Evolutionary conservation across 2,113 vertebrate genomes (phyloP).

Genomic region (Orycteropus afer): DNA sequence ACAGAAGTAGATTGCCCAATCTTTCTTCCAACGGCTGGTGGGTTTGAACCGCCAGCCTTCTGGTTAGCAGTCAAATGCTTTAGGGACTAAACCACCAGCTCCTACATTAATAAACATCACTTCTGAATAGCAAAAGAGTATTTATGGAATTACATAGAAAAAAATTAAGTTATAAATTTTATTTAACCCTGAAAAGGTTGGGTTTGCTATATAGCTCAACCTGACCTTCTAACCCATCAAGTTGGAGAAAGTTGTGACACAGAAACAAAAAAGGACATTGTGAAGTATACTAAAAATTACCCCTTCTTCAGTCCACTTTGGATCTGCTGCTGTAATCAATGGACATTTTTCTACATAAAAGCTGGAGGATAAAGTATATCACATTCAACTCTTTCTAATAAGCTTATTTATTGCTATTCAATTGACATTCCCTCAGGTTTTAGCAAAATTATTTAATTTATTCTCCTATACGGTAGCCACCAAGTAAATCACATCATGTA

Average conservation of each 20-base stretch:
- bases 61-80: too few species aligned
- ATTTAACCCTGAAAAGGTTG: not conserved
- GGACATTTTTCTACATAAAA: constrained; percentile 45
- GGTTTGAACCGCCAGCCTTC: too few species aligned
- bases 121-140: constrained; percentile 6
- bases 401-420: constrained; percentile 72
- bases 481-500: constrained; percentile 58
- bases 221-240: not conserved
- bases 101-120: not conserved
- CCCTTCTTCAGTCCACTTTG: not conserved
- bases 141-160: not conserved
- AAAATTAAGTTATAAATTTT: not conserved
- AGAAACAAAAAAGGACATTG: not conserved
- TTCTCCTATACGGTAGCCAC: constrained; percentile 39
- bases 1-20: too few species aligned
- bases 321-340: constrained; percentile 52
- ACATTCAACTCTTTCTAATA: constrained; percentile 63
- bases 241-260: not conserved
- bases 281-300: constrained; percentile 55
- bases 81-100: too few species aligned
- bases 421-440: constrained; percentile 65
- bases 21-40: too few species aligned
- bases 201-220: not conserved
- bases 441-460: constrained; percentile 75
- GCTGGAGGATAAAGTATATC: constrained; percentile 55